Evolutionary conservation across 2,888 invertebrate genomes (phyloP), one percentile per base, ranked within the genome.

Genomic region (Cataglyphis rosenhaueri): DNA sequence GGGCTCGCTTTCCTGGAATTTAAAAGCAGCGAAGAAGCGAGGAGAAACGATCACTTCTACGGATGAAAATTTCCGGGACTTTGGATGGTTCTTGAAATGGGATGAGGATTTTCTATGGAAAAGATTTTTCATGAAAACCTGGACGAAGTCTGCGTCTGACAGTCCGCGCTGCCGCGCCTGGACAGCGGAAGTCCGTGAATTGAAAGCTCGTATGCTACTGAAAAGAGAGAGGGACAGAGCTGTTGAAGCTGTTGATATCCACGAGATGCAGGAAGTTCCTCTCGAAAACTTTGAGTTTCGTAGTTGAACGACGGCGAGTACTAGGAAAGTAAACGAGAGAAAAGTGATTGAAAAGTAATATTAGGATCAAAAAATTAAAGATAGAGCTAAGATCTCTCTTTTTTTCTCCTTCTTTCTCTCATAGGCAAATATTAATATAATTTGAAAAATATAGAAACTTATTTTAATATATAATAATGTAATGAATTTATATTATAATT

Each of bases 161-260:
- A 88, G 88, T 84, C 71, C 78, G 70, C 12, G 78, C 59, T 41
- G 59, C 32, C 81, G 41, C 66, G 66, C 52, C 25, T 83, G 88
- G 87, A 88, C 87, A 88, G 83, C 87, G 87, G 74, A 84, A 85
- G 87, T 84, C 64, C 57, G 82, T 65, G 84, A 88, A 87, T 88
- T 81, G 88, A 84, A 85, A 85, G 62, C 79, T 61, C 62, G 59
- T 55, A 70, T 64, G 83, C 61, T 64, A 64, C 21, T 35, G 64
- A 35, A 52, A 10, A 21, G 65, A 66, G 21, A 74, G 62, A 44
- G 21, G 35, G 62, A 48, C 15, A n/a, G 73, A 59, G 29, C 48
- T n/a, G 48, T 48, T 48, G 66, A 73, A 75, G 78, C 66, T 18
- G 38, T 59, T 48, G 70, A 44, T 29, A 32, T 44, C 62, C 57